Percentiles rank a stretch among this genome's conserved stretches.
Evolutionary conservation across 2,888 invertebrate species (phyloP).

Genomic region (Julus scandinavius): DNA sequence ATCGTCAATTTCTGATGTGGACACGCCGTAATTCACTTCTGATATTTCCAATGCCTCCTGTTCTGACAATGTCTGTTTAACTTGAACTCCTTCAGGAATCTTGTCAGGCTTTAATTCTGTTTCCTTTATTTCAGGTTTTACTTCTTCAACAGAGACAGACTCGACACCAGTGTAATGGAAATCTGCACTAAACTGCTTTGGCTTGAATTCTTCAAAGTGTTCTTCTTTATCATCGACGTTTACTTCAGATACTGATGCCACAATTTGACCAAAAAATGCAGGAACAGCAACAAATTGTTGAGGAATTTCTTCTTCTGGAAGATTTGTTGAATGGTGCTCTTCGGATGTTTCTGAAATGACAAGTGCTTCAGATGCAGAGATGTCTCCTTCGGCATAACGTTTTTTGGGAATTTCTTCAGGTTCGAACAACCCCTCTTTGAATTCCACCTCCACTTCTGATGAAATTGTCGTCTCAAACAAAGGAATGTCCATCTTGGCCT

Average conservation of each 20-base stretch:
- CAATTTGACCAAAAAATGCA: constrained; percentile 30
- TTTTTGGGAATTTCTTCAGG: constrained; percentile 48
- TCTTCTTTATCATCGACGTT: constrained; percentile 53
- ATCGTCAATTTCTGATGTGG: not conserved
- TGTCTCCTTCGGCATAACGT: constrained; percentile 21
- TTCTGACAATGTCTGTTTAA: not conserved
- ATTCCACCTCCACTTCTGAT: constrained; percentile 68
- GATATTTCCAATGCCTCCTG: constrained; percentile 47
- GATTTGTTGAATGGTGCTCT: not conserved
- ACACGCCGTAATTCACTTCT: not conserved
- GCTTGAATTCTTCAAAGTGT: constrained; percentile 45
- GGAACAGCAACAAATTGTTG: not conserved
- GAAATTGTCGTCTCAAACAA: constrained; percentile 72
- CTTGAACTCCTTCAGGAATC: constrained; percentile 47
- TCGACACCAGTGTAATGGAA: not conserved
- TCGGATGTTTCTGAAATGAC: constrained; percentile 50
- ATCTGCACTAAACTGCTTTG: not conserved
- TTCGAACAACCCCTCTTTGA: constrained; percentile 52
- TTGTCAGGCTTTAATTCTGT: constrained; percentile 56
- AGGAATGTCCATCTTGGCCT: constrained; percentile 70
- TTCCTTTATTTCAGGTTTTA: constrained; percentile 58
- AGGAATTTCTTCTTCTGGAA: constrained; percentile 25
- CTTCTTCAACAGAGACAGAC: constrained; percentile 58
- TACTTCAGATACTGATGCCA: constrained; percentile 48
- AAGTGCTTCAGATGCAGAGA: constrained; percentile 49